Base-by-base conservation (phyloP, 2,888 invertebrate species). In the Steinernema carpocapsae region DNA sequence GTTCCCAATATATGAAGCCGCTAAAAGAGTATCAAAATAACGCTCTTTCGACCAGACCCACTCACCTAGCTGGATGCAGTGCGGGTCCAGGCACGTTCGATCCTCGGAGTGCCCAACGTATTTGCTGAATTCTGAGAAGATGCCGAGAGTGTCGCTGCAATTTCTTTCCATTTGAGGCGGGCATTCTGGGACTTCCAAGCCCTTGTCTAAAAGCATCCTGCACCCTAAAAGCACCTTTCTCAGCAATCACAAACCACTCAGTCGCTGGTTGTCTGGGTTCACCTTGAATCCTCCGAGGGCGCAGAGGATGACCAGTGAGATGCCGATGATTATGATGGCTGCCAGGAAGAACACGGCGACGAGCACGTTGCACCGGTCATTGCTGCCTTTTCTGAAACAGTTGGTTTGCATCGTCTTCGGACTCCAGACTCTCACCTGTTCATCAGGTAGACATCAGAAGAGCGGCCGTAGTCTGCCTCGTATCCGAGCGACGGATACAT, bases 41-140 rank as follows among this genome's bases (percentile, higher is more conserved):
- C 3, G 3, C 17, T 7, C 3, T 48, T 48, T 4, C 6, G 2
- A 48, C 4, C 48, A 7, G 4, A 14, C 4, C 14, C 37, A 37
- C 37, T 37, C 24, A 64, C 64, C 64, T 32, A 32, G 26, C 32
- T 26, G 64, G 26, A 64, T 64, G 64, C 64, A 64, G 32, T 64
- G 29, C 14, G 24, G 29, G 32, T 64, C 64, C 6, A 64, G 37
- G 19, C 64, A 52, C 22, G 64, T 6, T 3, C 7, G 29, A 37
- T 32, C 37, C 12, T 37, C 26, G 7, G 32, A n/a, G 32, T 64
- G 37, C 37, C 37, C 37, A 10, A 37, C 37, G 10, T 37, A 37
- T 37, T 10, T 37, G 37, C 4, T 37, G 37, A 37, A 37, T 37
- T 37, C 37, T 3, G 37, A 37, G 4, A 37, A 37, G 4, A 37